A percentile compares a stretch with the other conserved stretches of the same genome.
These are phyloP conservation scores for Argyresthia albistria DNA, from an alignment of 2,888 invertebrate species.

Conservation along the genomic window DNA sequence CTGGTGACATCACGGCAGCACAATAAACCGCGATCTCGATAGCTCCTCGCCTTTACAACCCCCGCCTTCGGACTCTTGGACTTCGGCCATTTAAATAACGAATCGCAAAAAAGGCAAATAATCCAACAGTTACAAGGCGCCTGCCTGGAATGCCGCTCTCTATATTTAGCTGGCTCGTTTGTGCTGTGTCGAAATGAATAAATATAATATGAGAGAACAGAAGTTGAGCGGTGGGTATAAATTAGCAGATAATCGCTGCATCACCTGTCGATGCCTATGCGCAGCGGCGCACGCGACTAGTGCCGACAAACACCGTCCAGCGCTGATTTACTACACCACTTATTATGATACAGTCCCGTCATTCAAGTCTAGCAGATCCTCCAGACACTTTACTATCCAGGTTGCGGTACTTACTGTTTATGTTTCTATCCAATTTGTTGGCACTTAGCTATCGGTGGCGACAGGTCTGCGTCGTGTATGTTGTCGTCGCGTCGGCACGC, in stretches of 20 bases:
- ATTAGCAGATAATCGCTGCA: constrained; percentile 60
- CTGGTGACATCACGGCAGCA: constrained; percentile 59
- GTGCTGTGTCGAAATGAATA: constrained; percentile 53
- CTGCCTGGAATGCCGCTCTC: constrained; percentile 50
- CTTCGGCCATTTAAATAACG: background rate
- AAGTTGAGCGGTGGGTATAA: constrained; percentile 57
- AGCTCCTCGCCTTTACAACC: background rate
- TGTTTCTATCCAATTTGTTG: constrained; percentile 15
- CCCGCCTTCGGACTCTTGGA: background rate
- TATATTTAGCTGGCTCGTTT: constrained; percentile 63
- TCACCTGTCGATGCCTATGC: constrained; percentile 51
- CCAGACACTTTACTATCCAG: constrained; percentile 16
- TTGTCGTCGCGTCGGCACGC: constrained; percentile 21
- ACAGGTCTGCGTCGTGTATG: constrained; percentile 45
- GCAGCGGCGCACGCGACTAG: constrained; percentile 27
- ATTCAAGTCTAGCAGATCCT: background rate
- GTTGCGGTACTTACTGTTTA: background rate
- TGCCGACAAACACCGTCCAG: constrained; percentile 10
- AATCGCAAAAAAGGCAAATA: constrained; percentile 39
- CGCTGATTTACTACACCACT: constrained; percentile 35
- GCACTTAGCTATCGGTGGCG: constrained; percentile 51
- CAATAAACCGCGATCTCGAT: constrained; percentile 26
- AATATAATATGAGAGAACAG: constrained; percentile 58
- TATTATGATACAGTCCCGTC: constrained; percentile 7
- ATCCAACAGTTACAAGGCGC: constrained; percentile 45